Evolutionary conservation across 2,113 vertebrate species (phyloP).

Genomic region (Ciconia stormi): DNA sequence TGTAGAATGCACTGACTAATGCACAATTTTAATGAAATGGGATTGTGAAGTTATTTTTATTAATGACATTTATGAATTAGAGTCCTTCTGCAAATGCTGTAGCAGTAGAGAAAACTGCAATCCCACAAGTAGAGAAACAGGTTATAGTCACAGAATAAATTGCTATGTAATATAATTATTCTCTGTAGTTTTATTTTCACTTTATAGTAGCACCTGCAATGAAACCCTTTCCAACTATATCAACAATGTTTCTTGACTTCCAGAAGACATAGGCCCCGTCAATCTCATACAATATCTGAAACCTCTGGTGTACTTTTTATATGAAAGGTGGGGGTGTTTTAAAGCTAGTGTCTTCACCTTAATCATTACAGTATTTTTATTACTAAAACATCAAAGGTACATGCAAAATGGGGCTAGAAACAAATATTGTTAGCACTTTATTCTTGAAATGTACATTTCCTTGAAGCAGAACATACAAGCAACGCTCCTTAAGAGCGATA

Average conservation of each 20-base stretch:
- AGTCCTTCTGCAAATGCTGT: background rate
- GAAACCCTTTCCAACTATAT: background rate
- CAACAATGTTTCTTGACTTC: background rate
- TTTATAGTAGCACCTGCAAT: background rate
- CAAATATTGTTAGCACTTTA: background rate
- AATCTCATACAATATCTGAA: background rate
- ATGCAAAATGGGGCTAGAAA: background rate
- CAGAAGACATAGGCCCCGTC: background rate
- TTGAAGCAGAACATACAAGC: background rate
- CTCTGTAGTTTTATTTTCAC: background rate
- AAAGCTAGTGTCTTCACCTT: background rate
- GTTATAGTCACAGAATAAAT: background rate
- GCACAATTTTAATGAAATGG: slow-evolving; percentile 24
- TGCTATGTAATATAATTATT: background rate
- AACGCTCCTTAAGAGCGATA: background rate
- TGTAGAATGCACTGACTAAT: background rate
- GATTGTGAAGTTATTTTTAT: slow-evolving; percentile 29
- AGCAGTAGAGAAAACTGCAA: background rate
- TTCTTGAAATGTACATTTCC: background rate
- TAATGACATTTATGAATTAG: slow-evolving; percentile 18
- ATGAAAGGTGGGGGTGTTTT: rapidly evolving
- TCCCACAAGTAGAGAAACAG: background rate
- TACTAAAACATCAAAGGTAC: background rate
- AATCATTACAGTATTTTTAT: background rate
- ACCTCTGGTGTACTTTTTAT: background rate